Base-by-base conservation (phyloP, 2,113 vertebrate species). In the Phocoena phocoena region DNA sequence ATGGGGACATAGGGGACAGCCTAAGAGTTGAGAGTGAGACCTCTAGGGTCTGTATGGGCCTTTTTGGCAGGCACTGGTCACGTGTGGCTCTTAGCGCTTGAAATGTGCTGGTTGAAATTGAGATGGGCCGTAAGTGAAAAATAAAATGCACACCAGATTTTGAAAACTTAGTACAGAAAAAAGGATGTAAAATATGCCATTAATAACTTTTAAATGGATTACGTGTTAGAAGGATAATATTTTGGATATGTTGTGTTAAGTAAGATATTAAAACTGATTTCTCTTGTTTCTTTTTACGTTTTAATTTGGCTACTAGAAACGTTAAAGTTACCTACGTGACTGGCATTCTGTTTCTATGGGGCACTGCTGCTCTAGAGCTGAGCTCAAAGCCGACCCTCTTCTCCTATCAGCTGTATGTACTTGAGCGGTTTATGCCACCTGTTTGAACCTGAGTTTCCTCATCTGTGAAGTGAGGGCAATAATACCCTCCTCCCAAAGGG, bases 11-110 rank as follows among this genome's bases (percentile, higher is more conserved):
- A 36, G 15, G 10, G 62, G 47, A 26, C 83, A 86, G 50, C 60
- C 41, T 13, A 25, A 31, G 8, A 14, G 36, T 15, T 11, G 33
- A 44, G 41, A 18, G 38, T 8, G 41, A 87, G 41, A 9, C 41
- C 8, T 13, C 47, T 65, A 26, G n/a, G n/a, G 26, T 28, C 50
- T 41, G 11, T 17, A 33, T 4, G 26, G 21, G 28, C 76, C n/a
- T 0, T 18, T 8, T n/a, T 3, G 2, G 58, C 41, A 23, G 91
- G 65, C 80, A 14, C 53, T 33, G 21, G 91, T 28, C 81, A 18
- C 15, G 0, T 3, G 11, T 33, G 38, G 25, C 77, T 67, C 80
- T 10, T 17, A 3, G 65, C 18, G 3, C 28, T 28, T n/a, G n/a
- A 62, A 50, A 3, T 23, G 17, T 14, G 55, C 50, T 2, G 0